phyloP scores from a whole-genome alignment of 2,113 vertebrate species.

The Neodon shergylaensis region DNA sequence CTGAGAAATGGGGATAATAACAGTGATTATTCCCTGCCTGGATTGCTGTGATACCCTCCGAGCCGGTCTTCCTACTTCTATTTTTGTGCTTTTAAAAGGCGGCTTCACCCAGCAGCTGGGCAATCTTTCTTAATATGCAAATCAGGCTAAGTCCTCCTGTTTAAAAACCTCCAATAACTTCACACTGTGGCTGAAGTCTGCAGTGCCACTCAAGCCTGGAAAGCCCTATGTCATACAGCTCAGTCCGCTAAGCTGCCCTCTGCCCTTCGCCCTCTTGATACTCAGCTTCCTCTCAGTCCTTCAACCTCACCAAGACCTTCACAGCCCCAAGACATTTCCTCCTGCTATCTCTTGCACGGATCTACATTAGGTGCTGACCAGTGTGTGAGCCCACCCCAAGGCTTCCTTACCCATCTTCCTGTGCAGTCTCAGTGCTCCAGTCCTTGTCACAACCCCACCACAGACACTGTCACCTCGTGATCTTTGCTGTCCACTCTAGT shows the following conservation, averaged over 20 bases:
- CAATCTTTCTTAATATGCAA: conserved; percentile 63
- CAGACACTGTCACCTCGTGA: background rate
- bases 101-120: conserved; percentile 68
- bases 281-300: background rate
- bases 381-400: background rate
- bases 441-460: background rate
- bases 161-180: conserved; percentile 44
- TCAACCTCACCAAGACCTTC: background rate
- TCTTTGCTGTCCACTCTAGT: background rate
- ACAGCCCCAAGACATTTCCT: background rate
- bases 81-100: conserved; percentile 57
- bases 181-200: background rate
- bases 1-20: conserved; percentile 12
- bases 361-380: too few relatives aligned
- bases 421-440: background rate
- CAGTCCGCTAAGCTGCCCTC: background rate
- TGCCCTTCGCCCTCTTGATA: background rate
- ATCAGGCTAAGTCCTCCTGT: conserved; percentile 23
- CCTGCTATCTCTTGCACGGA: background rate
- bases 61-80: conserved; percentile 51
- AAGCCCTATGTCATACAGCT: background rate
- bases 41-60: background rate
- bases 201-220: background rate
- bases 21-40: conserved; percentile 56
- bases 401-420: background rate